Percentiles rank a stretch among this genome's conserved stretches.
These are phyloP conservation scores for Philotrypesis tridentata DNA, from an alignment of 1,140 invertebrate genomes.

Conservation along the genomic window DNA sequence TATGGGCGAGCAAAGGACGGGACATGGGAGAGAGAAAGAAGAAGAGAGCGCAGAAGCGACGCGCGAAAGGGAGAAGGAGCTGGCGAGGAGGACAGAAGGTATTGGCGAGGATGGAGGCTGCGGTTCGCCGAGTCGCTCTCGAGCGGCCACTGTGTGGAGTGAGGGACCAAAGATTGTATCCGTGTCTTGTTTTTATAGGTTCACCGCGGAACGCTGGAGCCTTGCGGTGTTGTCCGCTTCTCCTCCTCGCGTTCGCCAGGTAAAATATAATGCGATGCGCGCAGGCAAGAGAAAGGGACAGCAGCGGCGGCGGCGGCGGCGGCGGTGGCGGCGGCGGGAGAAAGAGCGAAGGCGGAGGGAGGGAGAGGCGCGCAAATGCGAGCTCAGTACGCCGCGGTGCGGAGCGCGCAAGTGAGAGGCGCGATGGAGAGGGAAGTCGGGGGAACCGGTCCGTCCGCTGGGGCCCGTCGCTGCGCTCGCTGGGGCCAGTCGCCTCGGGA, in stretches of 20 bases:
- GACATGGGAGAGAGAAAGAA: constrained; percentile 7
- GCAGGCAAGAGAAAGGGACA: constrained; percentile 44
- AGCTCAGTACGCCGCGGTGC: constrained; percentile 42
- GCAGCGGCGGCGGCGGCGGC: constrained; percentile 33
- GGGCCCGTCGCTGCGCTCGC: constrained; percentile 28
- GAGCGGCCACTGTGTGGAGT: constrained; percentile 65
- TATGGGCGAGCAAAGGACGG: constrained; percentile 24
- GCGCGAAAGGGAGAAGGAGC: constrained; percentile 35
- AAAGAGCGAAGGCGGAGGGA: constrained; percentile 43
- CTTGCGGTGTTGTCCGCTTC: constrained; percentile 46
- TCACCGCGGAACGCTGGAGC: constrained; percentile 65
- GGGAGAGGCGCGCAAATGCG: constrained; percentile 57
- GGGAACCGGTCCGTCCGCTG: constrained; percentile 17
- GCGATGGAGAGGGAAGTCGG: constrained; percentile 32
- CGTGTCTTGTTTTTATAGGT: constrained; percentile 73
- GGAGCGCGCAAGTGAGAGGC: constrained; percentile 27
- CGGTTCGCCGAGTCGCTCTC: constrained; percentile 64
- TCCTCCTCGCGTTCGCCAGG: constrained; percentile 36
- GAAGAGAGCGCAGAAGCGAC: constrained; percentile 23
- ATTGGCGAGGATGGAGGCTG: constrained; percentile 59
- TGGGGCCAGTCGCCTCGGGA: constrained; percentile 46
- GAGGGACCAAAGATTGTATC: constrained; percentile 71
- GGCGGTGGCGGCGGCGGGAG: constrained; percentile 30
- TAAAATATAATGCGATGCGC: constrained; percentile 52
- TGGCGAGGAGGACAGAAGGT: constrained; percentile 57